phyloP scores from a whole-genome alignment of 2,113 vertebrate genomes.

The Plectropomus leopardus region DNA sequence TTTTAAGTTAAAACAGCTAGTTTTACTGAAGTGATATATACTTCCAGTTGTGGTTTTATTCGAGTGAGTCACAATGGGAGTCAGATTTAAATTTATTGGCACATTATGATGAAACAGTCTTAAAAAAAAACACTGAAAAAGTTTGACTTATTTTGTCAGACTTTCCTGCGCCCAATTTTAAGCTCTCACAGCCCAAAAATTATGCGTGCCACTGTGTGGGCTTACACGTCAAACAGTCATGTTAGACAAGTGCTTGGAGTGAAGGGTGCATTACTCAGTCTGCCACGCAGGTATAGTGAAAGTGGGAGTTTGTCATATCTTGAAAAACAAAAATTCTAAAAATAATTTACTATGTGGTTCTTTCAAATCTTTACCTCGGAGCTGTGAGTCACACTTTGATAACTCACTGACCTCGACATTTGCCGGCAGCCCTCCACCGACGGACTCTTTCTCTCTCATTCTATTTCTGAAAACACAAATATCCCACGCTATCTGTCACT shows the following conservation, averaged over 20 bases:
- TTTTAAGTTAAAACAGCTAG: too few species aligned
- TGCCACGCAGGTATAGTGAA: not conserved
- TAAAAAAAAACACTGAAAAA: not conserved
- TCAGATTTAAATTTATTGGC: not conserved
- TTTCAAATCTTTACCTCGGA: constrained; percentile 29
- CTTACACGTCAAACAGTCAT: constrained; percentile 40
- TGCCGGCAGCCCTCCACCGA: constrained; percentile 44
- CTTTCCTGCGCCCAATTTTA: constrained; percentile 5
- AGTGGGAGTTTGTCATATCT: constrained; percentile 41
- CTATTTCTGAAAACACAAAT: constrained; percentile 49
- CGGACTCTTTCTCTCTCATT: constrained; percentile 49
- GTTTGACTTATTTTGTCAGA: constrained; percentile 18
- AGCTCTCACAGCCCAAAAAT: constrained; percentile 18
- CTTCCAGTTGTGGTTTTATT: constrained; percentile 3
- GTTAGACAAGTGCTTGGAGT: constrained; percentile 18
- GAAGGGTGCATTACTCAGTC: constrained; percentile 25
- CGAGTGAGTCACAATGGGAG: constrained; percentile 1
- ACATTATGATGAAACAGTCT: too few species aligned
- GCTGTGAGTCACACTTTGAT: constrained; percentile 56
- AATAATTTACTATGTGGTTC: constrained; percentile 36
- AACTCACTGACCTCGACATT: constrained; percentile 62
- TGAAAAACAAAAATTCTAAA: constrained; percentile 47
- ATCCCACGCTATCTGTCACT: constrained; percentile 71
- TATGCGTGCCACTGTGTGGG: constrained; percentile 21
- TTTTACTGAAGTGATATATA: too few species aligned